Percentiles rank a stretch among this genome's conserved stretches.
These are phyloP conservation scores for Lordiphosa clarofinis DNA, from an alignment of 1,140 invertebrate genomes.

Conservation along the genomic window DNA sequence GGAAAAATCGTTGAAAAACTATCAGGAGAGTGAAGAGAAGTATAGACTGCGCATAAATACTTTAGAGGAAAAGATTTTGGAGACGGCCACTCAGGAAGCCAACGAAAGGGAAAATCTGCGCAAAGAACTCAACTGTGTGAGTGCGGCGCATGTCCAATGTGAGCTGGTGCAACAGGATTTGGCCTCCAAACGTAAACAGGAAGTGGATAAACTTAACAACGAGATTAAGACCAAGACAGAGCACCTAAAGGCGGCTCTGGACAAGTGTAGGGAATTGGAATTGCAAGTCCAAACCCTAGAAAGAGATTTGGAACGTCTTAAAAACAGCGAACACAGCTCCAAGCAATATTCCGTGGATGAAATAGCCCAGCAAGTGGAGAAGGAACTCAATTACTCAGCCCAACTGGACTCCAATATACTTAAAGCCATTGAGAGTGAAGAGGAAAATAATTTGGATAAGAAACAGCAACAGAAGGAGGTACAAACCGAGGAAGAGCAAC, in stretches of 20 bases:
- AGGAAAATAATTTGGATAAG: slow-evolving; percentile 80
- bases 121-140: slow-evolving; percentile 48
- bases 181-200: slow-evolving; percentile 47
- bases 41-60: slow-evolving; percentile 41
- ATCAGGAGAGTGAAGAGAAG: slow-evolving; percentile 55
- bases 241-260: slow-evolving; percentile 37
- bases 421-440: slow-evolving; percentile 81
- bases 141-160: slow-evolving; percentile 57
- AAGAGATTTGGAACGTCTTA: slow-evolving; percentile 58
- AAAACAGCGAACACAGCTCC: slow-evolving; percentile 60
- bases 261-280: slow-evolving; percentile 41
- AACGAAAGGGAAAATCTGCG: slow-evolving; percentile 58
- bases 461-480: slow-evolving; percentile 79
- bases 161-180: slow-evolving; percentile 34
- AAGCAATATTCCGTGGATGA: slow-evolving; percentile 81
- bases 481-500: slow-evolving; percentile 36
- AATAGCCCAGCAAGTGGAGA: slow-evolving; percentile 81
- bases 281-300: slow-evolving; percentile 46
- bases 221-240: slow-evolving; percentile 60
- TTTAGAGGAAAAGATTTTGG: slow-evolving; percentile 49
- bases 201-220: slow-evolving; percentile 50
- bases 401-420: slow-evolving; percentile 82
- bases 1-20: slow-evolving; percentile 36
- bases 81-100: slow-evolving; percentile 51
- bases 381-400: slow-evolving; percentile 83